Conservation (phyloP, 2,797 vertebrate genomes). For the Toxotes lorentzi region DNA sequence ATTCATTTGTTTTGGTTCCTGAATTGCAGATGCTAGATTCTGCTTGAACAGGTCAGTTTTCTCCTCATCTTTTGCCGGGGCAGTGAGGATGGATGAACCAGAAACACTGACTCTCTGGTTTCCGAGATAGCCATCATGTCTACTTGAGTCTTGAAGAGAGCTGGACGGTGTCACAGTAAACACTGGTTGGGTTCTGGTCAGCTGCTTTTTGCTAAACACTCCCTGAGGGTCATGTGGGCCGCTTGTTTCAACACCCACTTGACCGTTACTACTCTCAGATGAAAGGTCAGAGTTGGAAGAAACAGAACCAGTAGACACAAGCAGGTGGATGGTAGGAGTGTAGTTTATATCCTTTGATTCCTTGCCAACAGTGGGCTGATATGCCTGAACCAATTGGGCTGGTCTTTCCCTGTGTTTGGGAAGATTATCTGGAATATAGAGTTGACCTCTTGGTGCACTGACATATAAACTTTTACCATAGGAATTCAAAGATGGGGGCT, state of each 20-base stretch:
- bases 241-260: slow-evolving; percentile 21
- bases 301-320: background rate
- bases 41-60: background rate
- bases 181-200: background rate
- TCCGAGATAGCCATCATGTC: background rate
- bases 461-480: slow-evolving; percentile 20
- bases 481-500: slow-evolving; percentile 5
- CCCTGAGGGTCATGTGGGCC: slow-evolving; percentile 9
- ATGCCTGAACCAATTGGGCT: background rate
- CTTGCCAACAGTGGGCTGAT: slow-evolving; percentile 15
- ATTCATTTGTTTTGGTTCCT: slow-evolving; percentile 2
- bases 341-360: slow-evolving; percentile 12
- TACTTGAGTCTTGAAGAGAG: slow-evolving; percentile 4
- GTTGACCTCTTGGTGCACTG: slow-evolving; percentile 13
- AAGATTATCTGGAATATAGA: background rate
- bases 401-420: slow-evolving; percentile 11
- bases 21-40: slow-evolving; percentile 1
- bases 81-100: background rate
- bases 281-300: slow-evolving; percentile 17
- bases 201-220: slow-evolving; percentile 9
- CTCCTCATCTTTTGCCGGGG: background rate
- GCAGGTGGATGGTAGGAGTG: background rate
- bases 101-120: background rate
- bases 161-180: slow-evolving; percentile 6
- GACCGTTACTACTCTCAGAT: background rate